Evolutionary conservation across 2,888 invertebrate species (phyloP), one percentile per base, ranked within the genome.

Genomic region (Pelosia muscerda): DNA sequence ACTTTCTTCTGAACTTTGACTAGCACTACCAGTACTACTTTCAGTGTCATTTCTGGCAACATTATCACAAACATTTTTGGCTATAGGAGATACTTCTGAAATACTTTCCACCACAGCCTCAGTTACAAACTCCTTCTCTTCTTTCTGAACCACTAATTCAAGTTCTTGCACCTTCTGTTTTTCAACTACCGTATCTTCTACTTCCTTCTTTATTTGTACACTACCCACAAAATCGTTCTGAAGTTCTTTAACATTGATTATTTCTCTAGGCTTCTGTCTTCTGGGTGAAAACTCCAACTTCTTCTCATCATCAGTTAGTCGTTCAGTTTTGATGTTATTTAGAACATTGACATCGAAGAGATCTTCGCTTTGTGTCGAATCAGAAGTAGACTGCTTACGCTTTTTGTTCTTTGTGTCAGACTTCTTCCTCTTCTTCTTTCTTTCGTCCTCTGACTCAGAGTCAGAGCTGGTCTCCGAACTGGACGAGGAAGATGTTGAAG

Each of bases 301-400:
- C 59, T 94, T 89, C 53, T 95, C 95, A 31, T 94, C 95, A 25
- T 95, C 95, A 0, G 93, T 93, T 2, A 90, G 68, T 53, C 91
- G 82, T 78, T 95, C 95, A 0, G 90, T 92, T 76, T 95, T 95
- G 1, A 95, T 95, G 66, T 95, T 94, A 2, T 93, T 92, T 1
- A 95, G 74, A 13, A 94, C 88, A 59, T 94, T 92, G 0, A 89
- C 92, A 63, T 95, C 94, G 57, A 95, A 94, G 0, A 91, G 63
- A 10, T 93, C 92, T 38, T 91, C 91, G 65, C 86, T 89, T 55
- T 89, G 88, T 0, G 84, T 75, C 0, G 91, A 89, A 1, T 90
- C 91, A 0, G 89, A 88, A 2, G 86, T 74, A 0, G 89, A 88
- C 15, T 82, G 83, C 59, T 89, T 88, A 1, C 88, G 82, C 63